Conservation (phyloP, 1,140 invertebrate species). For the Penaeus indicus region DNA sequence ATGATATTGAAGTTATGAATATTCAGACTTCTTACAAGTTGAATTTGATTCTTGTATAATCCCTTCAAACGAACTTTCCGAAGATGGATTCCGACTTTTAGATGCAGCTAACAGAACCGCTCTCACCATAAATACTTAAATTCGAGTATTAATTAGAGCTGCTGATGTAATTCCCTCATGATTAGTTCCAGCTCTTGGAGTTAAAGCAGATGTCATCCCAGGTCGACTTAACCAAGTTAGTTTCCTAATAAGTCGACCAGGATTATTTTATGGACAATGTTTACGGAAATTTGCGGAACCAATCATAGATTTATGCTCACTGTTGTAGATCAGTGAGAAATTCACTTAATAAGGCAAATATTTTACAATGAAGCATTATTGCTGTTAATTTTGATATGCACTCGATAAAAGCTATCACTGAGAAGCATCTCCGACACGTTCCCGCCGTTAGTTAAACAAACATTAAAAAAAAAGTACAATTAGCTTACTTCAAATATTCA, state of each 20-base stretch:
- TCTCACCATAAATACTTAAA: conserved; percentile 23
- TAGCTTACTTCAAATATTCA: no score
- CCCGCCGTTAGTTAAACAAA: no score
- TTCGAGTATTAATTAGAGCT: conserved; percentile 24
- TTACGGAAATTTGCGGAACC: conserved; percentile 83
- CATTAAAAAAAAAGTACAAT: no score
- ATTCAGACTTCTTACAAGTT: conserved; percentile 31
- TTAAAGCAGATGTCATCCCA: conserved; percentile 79
- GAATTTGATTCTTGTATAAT: conserved; percentile 34
- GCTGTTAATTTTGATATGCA: no score
- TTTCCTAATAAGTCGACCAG: conserved; percentile 74
- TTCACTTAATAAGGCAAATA: no score
- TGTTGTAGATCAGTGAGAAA: no score
- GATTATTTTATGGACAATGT: conserved; percentile 80
- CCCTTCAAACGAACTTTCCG: not conserved
- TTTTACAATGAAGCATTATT: no score
- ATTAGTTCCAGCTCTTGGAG: conserved; percentile 76
- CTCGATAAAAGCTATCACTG: no score
- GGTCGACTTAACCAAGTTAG: conserved; percentile 78
- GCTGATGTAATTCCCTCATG: conserved; percentile 80
- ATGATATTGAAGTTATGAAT: conserved; percentile 75
- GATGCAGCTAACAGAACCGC: conserved; percentile 22
- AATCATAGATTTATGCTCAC: conserved; percentile 79
- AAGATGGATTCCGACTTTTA: conserved; percentile 7
- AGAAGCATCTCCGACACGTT: no score